Percentiles rank a stretch among this genome's conserved stretches.
Conservation (phyloP, 2,888 invertebrate genomes). For the Drosophila kambysellisi region DNA sequence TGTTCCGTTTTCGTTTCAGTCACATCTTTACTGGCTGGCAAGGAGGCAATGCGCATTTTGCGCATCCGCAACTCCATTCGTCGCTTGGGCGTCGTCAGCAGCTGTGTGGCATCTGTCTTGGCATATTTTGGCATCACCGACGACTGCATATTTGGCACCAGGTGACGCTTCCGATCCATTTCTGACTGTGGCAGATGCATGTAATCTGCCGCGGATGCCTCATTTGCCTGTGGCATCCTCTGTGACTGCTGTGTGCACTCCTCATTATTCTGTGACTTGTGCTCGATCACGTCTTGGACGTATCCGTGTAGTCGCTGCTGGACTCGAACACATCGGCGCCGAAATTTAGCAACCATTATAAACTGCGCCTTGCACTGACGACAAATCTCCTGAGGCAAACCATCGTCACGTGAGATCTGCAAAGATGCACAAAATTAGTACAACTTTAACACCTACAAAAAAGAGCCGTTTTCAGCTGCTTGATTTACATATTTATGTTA, state of each 20-base stretch:
- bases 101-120: constrained; percentile 23
- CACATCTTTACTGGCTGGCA: constrained; percentile 11
- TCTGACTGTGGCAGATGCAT: constrained; percentile 28
- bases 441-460: not conserved
- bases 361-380: constrained; percentile 82
- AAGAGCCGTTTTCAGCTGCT: not conserved
- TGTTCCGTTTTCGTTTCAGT: not conserved
- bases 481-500: constrained; percentile 1
- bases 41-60: constrained; percentile 28
- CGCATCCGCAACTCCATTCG: constrained; percentile 26
- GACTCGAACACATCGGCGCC: constrained; percentile 79
- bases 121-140: constrained; percentile 8
- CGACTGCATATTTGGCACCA: constrained; percentile 4
- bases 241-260: constrained; percentile 14
- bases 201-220: constrained; percentile 14
- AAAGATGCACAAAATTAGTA: constrained; percentile 13
- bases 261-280: constrained; percentile 37
- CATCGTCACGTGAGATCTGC: constrained; percentile 80
- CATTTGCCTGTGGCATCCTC: constrained; percentile 4
- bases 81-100: constrained; percentile 27
- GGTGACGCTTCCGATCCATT: constrained; percentile 58
- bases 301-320: constrained; percentile 72
- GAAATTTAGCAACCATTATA: constrained; percentile 81
- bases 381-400: constrained; percentile 81
- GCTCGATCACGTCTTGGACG: constrained; percentile 46